These are phyloP conservation scores for Yponomeuta plumbellus DNA, from an alignment of 2,888 invertebrate genomes.

Conservation along the genomic window DNA sequence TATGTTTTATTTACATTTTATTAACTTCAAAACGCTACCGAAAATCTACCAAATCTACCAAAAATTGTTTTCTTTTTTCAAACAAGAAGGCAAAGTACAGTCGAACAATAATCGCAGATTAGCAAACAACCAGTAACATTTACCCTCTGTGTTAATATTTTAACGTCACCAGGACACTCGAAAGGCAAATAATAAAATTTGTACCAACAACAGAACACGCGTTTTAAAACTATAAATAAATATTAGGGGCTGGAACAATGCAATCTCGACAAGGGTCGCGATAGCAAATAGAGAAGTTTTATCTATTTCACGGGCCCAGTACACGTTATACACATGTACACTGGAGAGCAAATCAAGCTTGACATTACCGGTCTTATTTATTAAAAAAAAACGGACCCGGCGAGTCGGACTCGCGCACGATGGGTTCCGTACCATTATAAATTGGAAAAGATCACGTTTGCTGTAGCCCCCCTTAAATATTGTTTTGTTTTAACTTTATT, in stretches of 20 bases:
- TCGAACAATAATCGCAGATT: constrained; percentile 43
- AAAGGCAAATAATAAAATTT: constrained; percentile 16
- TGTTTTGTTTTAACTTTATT: no score
- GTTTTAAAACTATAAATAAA: constrained; percentile 36
- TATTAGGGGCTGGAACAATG: constrained; percentile 46
- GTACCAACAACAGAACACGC: constrained; percentile 13
- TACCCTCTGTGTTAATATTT: constrained; percentile 58
- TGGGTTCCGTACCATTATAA: no score
- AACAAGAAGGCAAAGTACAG: neutral
- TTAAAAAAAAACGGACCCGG: no score
- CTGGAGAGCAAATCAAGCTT: no score
- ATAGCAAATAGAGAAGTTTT: constrained; percentile 63
- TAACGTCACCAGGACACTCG: constrained; percentile 43
- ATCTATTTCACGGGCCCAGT: constrained; percentile 51
- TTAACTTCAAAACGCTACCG: no score
- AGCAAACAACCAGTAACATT: constrained; percentile 36
- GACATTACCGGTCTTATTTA: no score
- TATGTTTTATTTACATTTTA: no score
- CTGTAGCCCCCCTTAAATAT: no score
- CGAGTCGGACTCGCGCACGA: no score
- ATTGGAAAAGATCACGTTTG: no score
- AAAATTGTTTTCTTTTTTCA: neutral
- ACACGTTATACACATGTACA: no score
- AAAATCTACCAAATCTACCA: no score
- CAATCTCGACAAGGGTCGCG: constrained; percentile 36